Evolutionary conservation across 2,888 invertebrate species (phyloP), one percentile per base, ranked within the genome.

Genomic region (Tinea trinotella): DNA sequence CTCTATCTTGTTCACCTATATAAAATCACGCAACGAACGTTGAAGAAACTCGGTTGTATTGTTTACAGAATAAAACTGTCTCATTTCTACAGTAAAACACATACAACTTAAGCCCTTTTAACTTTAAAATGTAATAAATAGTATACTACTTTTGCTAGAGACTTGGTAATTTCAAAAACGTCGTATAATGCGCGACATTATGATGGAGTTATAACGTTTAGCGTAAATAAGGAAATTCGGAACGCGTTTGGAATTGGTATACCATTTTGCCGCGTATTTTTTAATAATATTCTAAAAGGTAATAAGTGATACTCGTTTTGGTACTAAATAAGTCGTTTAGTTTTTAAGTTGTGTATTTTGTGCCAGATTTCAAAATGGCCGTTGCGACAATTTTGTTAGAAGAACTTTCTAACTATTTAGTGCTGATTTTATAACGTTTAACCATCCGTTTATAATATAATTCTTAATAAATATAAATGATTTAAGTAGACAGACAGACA

Each of bases 181-280:
- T 15, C 62, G 7, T 71, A 78, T 49, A 64, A 65, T 2, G 7
- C 52, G 56, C 5, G 13, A 9, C 50, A 59, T 62, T 40, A 19
- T 55, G 36, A 56, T 62, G 69, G 70, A 30, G 69, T 75, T 72
- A 67, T 49, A 61, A 7, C 65, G 53, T 71, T 74, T 62, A 60
- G 12, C 18, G 54, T 40, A 35, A 55, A 57, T 56, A 55, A 61
- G 61, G 56, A 58, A 59, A 59, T 56, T 59, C 30, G 30, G 70
- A 56, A 66, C 70, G 69, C 65, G 69, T 66, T 76, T 66, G 59
- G 67, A 79, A 78, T 74, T 79, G 68, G 79, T 80, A 79, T 74
- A 75, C 74, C 59, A 75, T 68, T 74, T 75, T 65, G 66, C 64
- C 61, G 58, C 35, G 9, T 13, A 30, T 17, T 9, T 1, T 30